phyloP scores from a whole-genome alignment of 2,797 vertebrate genomes.

The Vireo griseus region DNA sequence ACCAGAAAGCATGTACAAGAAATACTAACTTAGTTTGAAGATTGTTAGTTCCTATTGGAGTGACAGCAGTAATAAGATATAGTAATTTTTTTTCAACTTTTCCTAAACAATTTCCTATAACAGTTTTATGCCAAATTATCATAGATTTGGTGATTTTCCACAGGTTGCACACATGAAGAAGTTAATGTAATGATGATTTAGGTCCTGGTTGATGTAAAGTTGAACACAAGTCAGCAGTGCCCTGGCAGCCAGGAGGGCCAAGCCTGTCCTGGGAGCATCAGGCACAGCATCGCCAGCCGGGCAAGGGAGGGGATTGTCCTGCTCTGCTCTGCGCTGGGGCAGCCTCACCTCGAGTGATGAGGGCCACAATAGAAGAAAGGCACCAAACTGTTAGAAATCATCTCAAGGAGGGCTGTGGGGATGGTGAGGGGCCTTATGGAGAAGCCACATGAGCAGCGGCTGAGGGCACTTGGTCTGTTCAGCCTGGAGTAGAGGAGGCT shows the following conservation, averaged over 20 bases:
- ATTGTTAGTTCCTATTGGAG: background rate
- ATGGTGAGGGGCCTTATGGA: background rate
- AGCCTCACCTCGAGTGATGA: fast-evolving
- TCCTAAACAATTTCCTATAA: background rate
- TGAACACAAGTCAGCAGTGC: background rate
- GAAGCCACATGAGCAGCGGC: fast-evolving
- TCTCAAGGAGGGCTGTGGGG: fast-evolving
- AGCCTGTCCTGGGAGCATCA: fast-evolving
- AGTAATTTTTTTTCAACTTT: background rate
- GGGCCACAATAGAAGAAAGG: fast-evolving
- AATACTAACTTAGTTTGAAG: background rate
- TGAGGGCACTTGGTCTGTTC: fast-evolving
- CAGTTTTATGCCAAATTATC: background rate
- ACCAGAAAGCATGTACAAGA: background rate
- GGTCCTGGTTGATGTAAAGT: fast-evolving
- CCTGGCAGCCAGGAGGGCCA: background rate
- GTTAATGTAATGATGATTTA: background rate
- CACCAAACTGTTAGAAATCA: fast-evolving
- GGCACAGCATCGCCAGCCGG: fast-evolving
- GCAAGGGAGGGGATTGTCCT: background rate
- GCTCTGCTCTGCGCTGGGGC: fast-evolving
- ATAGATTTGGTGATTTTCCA: background rate
- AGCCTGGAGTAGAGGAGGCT: background rate
- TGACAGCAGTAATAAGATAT: background rate
- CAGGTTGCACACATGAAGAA: background rate